Evolutionary conservation across 2,797 vertebrate species (phyloP).

Genomic region (Jordanella pulchra): DNA sequence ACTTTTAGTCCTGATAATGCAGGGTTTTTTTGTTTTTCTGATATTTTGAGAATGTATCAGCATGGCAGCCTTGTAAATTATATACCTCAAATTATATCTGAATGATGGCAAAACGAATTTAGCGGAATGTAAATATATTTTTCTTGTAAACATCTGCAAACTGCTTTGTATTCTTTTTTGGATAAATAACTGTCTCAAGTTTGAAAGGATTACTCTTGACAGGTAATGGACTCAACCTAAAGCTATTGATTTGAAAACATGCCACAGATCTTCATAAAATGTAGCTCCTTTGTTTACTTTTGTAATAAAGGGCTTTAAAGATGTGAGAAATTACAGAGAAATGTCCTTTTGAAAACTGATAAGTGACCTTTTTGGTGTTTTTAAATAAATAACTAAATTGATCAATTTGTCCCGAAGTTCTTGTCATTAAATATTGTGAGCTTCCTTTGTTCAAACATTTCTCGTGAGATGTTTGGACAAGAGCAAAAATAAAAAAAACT

Average conservation of each 20-base stretch:
- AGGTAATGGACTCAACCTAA: conserved; percentile 35
- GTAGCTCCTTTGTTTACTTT: neutral
- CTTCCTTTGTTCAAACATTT: conserved; percentile 30
- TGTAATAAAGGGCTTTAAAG: neutral
- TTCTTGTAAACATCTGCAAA: neutral
- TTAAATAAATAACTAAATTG: neutral
- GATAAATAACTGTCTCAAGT: conserved; percentile 27
- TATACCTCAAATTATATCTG: conserved; percentile 53
- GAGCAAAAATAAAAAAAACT: conserved; percentile 10
- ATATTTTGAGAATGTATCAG: conserved; percentile 60
- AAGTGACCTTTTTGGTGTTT: conserved; percentile 8
- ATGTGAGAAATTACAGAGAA: neutral
- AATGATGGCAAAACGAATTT: conserved; percentile 33
- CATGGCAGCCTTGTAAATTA: conserved; percentile 63
- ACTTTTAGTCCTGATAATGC: conserved; percentile 25
- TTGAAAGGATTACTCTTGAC: conserved; percentile 18
- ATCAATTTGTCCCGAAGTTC: neutral
- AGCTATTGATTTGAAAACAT: neutral
- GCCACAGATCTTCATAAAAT: neutral
- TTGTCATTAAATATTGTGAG: neutral
- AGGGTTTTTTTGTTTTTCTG: conserved; percentile 18
- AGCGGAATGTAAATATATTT: conserved; percentile 57
- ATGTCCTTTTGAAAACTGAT: neutral
- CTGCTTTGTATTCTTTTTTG: conserved; percentile 13
- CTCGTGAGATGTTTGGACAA: conserved; percentile 26